These are phyloP conservation scores for Columbina picui DNA, from an alignment of 2,113 vertebrate species.

Conservation along the genomic window DNA sequence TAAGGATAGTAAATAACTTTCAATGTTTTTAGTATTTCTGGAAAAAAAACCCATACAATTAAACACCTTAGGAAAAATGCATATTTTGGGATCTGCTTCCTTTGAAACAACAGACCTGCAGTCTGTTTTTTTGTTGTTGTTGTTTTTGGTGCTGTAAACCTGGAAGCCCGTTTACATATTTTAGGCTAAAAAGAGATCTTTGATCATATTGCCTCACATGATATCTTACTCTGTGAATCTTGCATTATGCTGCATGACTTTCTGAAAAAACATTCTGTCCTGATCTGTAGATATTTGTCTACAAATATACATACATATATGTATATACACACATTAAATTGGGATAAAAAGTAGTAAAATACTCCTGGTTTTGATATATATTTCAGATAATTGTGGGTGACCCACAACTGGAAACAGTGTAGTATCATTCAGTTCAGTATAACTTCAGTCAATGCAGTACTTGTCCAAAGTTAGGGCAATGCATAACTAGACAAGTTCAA, in stretches of 20 bases:
- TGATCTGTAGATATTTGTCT: not conserved
- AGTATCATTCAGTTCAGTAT: not conserved
- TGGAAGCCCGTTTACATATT: not conserved
- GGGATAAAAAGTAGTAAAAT: not conserved
- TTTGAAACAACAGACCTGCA: not conserved
- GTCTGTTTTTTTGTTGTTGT: not conserved
- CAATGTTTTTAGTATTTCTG: not conserved
- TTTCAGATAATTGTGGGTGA: not conserved
- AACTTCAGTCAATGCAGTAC: not conserved
- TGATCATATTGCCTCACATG: not conserved
- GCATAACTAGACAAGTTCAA: not conserved
- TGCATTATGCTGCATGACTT: not conserved
- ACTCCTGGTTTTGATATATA: not conserved
- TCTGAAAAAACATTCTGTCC: not conserved
- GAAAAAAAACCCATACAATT: not conserved
- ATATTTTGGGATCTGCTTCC: not conserved
- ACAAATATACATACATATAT: rapidly evolving
- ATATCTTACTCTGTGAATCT: not conserved
- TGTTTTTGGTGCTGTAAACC: not conserved
- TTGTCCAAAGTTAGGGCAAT: not conserved
- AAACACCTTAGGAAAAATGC: not conserved
- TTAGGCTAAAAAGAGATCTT: not conserved
- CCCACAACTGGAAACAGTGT: not conserved
- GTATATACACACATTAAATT: not conserved
- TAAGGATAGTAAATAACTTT: not conserved